Percentiles rank a stretch among this genome's conserved stretches.
Conservation (phyloP, 2,888 invertebrate genomes). For the Caenorhabditis imperialis region DNA sequence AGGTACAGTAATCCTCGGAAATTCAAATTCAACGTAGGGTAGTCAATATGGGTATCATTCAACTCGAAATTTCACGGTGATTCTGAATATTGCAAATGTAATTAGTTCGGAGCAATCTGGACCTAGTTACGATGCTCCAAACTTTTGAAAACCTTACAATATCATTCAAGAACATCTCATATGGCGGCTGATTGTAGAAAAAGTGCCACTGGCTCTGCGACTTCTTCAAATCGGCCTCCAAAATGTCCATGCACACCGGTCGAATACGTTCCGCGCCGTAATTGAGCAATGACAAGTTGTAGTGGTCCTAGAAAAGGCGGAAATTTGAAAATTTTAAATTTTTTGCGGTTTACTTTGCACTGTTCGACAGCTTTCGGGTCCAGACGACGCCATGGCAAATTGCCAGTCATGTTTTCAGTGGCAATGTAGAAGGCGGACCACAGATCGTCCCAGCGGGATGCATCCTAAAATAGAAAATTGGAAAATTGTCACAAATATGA, state of each 20-base stretch:
- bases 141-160: no score
- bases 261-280: conserved; percentile 32
- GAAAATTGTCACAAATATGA: no score
- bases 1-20: neutral
- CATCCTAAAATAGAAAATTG: conserved; percentile 44
- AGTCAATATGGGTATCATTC: no score
- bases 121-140: no score
- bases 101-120: no score
- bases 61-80: no score
- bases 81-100: no score
- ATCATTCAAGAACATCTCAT: conserved; percentile 18
- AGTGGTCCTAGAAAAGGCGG: neutral
- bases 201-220: conserved; percentile 16
- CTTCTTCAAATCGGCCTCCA: conserved; percentile 22
- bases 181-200: conserved; percentile 47
- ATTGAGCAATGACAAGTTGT: conserved; percentile 20
- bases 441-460: conserved; percentile 65
- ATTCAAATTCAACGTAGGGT: no score
- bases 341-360: conserved; percentile 7
- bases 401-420: conserved; percentile 64
- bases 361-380: conserved; percentile 43
- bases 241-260: conserved; percentile 13
- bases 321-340: neutral
- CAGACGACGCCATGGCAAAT: conserved; percentile 63
- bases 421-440: conserved; percentile 70